These are phyloP conservation scores for Synergus itoensis DNA, from an alignment of 2,888 invertebrate genomes.

Conservation along the genomic window DNA sequence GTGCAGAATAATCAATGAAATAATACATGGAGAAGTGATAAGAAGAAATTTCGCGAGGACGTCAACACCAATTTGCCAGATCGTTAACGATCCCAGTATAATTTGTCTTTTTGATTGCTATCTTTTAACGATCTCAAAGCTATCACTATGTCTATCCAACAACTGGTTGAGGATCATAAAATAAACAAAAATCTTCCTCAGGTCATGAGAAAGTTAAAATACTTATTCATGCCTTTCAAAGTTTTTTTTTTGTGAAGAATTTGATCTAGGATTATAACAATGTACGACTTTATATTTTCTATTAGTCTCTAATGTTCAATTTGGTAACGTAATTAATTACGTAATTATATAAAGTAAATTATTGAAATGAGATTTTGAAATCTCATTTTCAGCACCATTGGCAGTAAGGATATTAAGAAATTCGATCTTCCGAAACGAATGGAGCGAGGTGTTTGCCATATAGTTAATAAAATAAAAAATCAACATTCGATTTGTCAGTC, in stretches of 20 bases:
- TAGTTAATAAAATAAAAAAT: conserved; percentile 46
- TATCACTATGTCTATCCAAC: conserved; percentile 8
- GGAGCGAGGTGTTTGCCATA: conserved; percentile 42
- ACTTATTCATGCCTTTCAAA: not conserved
- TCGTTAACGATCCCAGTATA: conserved; percentile 44
- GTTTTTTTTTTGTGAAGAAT: not conserved
- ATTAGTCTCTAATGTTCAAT: not conserved
- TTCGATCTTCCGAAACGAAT: conserved; percentile 52
- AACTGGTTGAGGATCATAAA: conserved; percentile 3
- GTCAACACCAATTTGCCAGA: conserved; percentile 47
- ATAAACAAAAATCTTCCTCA: conserved; percentile 5
- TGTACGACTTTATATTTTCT: no score
- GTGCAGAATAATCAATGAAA: conserved; percentile 57
- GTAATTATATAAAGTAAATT: not conserved
- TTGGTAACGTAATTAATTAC: not conserved
- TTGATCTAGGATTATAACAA: not conserved
- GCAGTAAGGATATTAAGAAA: conserved; percentile 43
- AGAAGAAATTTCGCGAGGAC: conserved; percentile 41
- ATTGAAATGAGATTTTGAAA: not conserved
- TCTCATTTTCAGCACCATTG: conserved; percentile 14
- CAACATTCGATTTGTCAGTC: conserved; percentile 58
- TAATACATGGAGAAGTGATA: conserved; percentile 4
- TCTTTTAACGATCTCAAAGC: conserved; percentile 17
- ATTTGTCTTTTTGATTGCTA: conserved; percentile 27
- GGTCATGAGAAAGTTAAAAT: not conserved